Evolutionary conservation across 2,888 invertebrate genomes (phyloP), one percentile per base, ranked within the genome.

Genomic region (Mesoligia furuncula): DNA sequence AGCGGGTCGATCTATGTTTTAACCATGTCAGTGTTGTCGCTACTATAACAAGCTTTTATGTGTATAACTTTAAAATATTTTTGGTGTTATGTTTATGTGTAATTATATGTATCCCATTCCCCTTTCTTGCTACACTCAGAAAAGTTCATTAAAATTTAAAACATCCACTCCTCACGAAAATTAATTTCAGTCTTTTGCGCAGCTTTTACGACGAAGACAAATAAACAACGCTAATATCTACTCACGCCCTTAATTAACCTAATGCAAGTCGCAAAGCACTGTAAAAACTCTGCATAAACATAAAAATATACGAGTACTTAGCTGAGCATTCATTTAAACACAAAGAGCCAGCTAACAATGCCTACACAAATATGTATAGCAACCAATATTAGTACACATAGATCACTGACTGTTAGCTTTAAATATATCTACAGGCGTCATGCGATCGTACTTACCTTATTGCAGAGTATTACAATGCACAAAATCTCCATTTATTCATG

Each of bases 181-280:
- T 39, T 64, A 45, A 59, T 59, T 45, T 45, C 2, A 54, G 9
- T 54, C 15, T 27, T 61, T 54, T 74, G 13, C 61, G 75, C 39
- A 54, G 15, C 20, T 27, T 57, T 42, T 45, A 69, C 27, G 31
- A 66, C 31, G 36, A 77, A 39, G 36, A 59, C 20, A 65, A 59
- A 83, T 71, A 51, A 65, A 61, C 59, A 20, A n/a, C 11, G 17
- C 15, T 61, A 73, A 42, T 57, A 17, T 11, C 17, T 73, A 73
- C 48, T 61, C 62, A 69, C 59, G 36, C 45, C 36, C 51, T 51
- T 82, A 79, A 82, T 82, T 84, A 84, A 24, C 51, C 51, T 81
- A 81, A 81, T 79, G 84, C 36, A 54, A 54, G 64, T 69, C 15
- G 15, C 65, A 45, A 78, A 83, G 79, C 79, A 79, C 59, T 39